Base-by-base conservation (phyloP, 2,113 vertebrate species). In the Etheostoma cragini region DNA sequence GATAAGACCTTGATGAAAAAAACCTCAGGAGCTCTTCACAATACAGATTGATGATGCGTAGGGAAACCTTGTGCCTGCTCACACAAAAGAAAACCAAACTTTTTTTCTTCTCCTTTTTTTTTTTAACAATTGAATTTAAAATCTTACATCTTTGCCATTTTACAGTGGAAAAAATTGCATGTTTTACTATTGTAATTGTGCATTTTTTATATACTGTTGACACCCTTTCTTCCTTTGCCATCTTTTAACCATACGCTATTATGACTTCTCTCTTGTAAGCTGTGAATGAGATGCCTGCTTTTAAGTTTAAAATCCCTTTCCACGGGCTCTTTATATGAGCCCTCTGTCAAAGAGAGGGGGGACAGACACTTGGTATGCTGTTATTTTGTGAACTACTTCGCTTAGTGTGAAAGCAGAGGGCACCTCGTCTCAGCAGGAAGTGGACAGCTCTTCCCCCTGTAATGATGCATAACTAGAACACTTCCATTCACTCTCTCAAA, bases 401-500 rank as follows among this genome's bases (percentile, higher is more conserved):
- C 84, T 92, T 92, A 91, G 89, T 85, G 92, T 94, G 91, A 94
- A 95, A 91, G 87, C 89, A 87, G 90, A 93, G 93, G 93, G 91
- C 93, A 92, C 83, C 93, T 89, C 90, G 83, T 92, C 94, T 68
- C 95, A 95, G 94, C 94, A 89, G 93, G 94, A 88, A 89, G 88
- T 88, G 91, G 93, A 93, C 90, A 88, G 91, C 87, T 88, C 79
- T 87, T 80, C 82, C 86, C 88, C 79, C 86, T 63, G 84, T 94
- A 95, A 95, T 94, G 96, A 97, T 94, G 96, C 95, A 93, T 93
- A 93, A 94, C 87, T 87, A 88, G 90, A 68, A 86, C 90, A 93
- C 95, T 94, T 90, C 96, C 96, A 96, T 96, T 97, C 96, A 94
- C 93, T 95, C 94, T 92, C 87, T 91, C 92, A 92, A 94, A 90